Base-by-base conservation (phyloP, 2,888 invertebrate genomes). In the Leucozona laternaria region DNA sequence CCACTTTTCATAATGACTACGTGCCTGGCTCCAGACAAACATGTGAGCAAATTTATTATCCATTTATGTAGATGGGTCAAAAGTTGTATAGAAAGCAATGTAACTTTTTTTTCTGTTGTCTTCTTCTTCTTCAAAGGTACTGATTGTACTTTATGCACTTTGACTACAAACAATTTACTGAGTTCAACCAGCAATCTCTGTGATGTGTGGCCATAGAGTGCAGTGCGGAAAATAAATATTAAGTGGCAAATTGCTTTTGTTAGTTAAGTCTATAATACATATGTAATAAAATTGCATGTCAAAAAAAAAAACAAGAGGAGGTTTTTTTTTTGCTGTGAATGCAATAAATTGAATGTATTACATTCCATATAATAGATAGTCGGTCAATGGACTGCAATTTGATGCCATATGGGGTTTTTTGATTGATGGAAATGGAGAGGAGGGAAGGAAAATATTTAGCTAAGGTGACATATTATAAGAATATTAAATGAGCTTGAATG, bases 351-450 rank as follows among this genome's bases (percentile, higher is more conserved):
- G 45, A 79, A 53, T 73, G 82, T 78, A 82, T 13, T 28, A 25
- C 71, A 58, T 76, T 81, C 45, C 55, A 31, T 64, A 31, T 31
- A 31, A 31, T 31, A 31, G n/a, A 28, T 58, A 43, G 43, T 76
- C 75, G 79, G 84, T 84, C 84, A 84, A 64, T 79, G 84, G 70
- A 79, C 84, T 84, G 77, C 71, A 72, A 82, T 58, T 66, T 77
- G 50, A 66, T 57, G 53, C 58, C 28, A 43, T 45, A 17, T 43
- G n/a, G 25, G 17, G 28, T 25, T 7, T 7, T 70, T 62, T 68
- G 76, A 70, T 70, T 70, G 25, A 80, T 53, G 25, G 11, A 4
- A n/a, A n/a, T n/a, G 17, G 6, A 37, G 15, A 37, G 15, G 20
- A 20, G 20, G 10, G n/a, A n/a, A n/a, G 22, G 8, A 22, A n/a